Conservation (phyloP, 1,140 invertebrate species). For the Drosophila saltans region DNA sequence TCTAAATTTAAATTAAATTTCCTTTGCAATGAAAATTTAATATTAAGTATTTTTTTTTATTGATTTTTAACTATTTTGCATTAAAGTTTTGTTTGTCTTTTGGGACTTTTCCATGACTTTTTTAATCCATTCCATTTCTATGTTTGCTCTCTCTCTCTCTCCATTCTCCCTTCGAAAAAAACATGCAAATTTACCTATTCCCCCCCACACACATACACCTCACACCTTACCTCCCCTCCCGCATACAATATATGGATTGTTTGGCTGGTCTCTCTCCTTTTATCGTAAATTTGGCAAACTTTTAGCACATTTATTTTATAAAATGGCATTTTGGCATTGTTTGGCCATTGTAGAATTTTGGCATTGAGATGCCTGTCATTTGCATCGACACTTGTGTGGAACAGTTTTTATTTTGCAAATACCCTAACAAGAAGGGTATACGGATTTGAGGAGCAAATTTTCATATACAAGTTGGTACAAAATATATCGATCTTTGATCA, state of each 20-base stretch:
- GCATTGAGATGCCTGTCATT: constrained; percentile 53
- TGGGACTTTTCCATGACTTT: not conserved
- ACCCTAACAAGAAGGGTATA: not conserved
- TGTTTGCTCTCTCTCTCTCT: constrained; percentile 9
- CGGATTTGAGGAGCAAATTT: too few relatives aligned
- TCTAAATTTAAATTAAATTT: too few relatives aligned
- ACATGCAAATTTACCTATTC: constrained; percentile 45
- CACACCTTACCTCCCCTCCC: not conserved
- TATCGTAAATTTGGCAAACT: constrained; percentile 34
- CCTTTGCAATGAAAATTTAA: too few relatives aligned
- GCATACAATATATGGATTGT: constrained; percentile 26
- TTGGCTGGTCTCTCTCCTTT: not conserved
- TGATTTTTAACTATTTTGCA: too few relatives aligned
- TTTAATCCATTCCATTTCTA: not conserved
- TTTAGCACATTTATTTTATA: constrained; percentile 44
- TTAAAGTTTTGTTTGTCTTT: not conserved
- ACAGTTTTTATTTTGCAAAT: constrained; percentile 18
- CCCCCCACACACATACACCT: not conserved
- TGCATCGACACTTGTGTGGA: constrained; percentile 59
- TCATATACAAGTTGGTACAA: too few relatives aligned
- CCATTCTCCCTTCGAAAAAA: not conserved
- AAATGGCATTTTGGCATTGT: constrained; percentile 32
- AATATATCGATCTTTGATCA: too few relatives aligned
- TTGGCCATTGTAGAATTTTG: constrained; percentile 9
- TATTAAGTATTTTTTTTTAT: too few relatives aligned